Base-by-base conservation (phyloP, 2,113 vertebrate species). In the Felis chaus region DNA sequence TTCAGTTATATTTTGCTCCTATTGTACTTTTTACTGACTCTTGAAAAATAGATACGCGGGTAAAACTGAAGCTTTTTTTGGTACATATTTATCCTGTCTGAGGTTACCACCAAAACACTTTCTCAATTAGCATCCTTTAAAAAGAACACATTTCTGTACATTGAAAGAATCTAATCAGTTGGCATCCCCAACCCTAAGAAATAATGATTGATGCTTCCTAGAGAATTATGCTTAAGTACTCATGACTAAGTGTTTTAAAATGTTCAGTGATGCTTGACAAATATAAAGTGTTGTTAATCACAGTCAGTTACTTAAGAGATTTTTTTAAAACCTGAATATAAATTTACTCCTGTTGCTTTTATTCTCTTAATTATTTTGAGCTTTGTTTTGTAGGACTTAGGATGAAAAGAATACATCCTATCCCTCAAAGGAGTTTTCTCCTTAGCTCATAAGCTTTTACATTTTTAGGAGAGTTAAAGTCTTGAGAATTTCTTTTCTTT, bases 111-210 rank as follows among this genome's bases (percentile, higher is more conserved):
- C 50, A 91, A 91, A 89, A 95, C 21, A 76, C 66, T 79, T 92
- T 97, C 86, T 95, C 89, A 93, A 50, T 96, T 96, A 95, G 48
- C 82, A 83, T 68, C 18, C 79, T 97, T 97, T 95, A 86, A 90
- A 81, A 63, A 96, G 41, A 94, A 84, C n/a, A 83, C 16, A 25
- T 55, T 93, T 50, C 50, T 87, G 39, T 80, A 55, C 65, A 90
- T 80, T 92, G 31, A 83, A 18, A 95, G 55, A 97, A 63, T 81
- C n/a, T 87, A 83, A 74, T 86, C 45, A 74, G 19, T 79, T 96
- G 83, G 5, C 23, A 86, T 95, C 88, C 41, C 68, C 69, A 87
- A 19, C 41, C 50, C 55, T 83, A 57, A 92, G 91, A 92, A 95
- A 65, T 96, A 94, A 94, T 87, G 55, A 95, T n/a, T 88, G 78